Conservation (phyloP, 2,113 vertebrate species). For the Paramisgurnus dabryanus region DNA sequence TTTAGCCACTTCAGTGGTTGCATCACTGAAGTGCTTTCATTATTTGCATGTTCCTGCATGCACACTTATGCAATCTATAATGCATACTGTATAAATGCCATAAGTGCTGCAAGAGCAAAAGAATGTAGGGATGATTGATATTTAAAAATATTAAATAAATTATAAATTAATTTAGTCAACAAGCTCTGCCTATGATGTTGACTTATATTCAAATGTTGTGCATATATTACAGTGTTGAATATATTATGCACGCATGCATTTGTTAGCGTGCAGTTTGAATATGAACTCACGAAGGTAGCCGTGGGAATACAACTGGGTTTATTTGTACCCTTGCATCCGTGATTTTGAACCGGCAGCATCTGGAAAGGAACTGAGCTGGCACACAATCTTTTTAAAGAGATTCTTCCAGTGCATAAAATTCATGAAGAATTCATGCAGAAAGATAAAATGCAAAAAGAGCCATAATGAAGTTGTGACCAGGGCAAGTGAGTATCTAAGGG, state of each 20-base stretch:
- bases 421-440: constrained; percentile 55
- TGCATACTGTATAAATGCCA: no score
- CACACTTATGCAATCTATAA: background rate
- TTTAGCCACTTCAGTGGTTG: constrained; percentile 32
- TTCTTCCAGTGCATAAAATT: constrained; percentile 38
- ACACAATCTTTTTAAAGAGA: constrained; percentile 23
- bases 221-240: background rate
- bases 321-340: background rate
- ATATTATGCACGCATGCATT: background rate
- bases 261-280: constrained; percentile 9
- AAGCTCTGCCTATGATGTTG: no score
- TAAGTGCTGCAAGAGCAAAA: no score
- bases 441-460: constrained; percentile 34
- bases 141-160: no score
- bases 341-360: constrained; percentile 28
- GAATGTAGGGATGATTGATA: no score
- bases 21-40: background rate
- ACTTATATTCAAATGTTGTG: no score
- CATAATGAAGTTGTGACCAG: constrained; percentile 56
- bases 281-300: background rate
- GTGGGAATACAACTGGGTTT: background rate
- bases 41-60: background rate
- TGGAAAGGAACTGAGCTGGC: background rate
- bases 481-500: constrained; percentile 51
- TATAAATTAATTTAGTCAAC: no score